These are phyloP conservation scores for Eospalax fontanierii DNA, from an alignment of 2,797 vertebrate species.

Conservation along the genomic window DNA sequence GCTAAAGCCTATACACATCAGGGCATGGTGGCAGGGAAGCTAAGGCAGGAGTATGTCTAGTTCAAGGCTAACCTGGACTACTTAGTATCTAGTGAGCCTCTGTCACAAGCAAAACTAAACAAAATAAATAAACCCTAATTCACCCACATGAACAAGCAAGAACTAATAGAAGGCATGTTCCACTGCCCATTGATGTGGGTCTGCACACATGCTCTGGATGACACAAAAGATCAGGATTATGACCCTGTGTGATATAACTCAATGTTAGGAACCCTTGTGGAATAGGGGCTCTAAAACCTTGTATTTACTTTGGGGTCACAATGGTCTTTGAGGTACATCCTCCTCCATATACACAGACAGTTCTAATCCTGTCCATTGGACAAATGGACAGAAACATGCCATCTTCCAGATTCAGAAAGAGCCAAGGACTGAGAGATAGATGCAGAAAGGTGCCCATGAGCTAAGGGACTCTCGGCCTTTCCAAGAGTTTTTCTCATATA, in stretches of 20 bases:
- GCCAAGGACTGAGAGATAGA: not conserved
- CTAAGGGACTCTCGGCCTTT: not conserved
- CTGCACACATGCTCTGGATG: accelerated
- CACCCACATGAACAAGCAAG: not conserved
- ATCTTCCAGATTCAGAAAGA: not conserved
- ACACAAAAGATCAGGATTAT: not conserved
- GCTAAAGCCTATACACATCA: not conserved
- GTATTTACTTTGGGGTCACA: not conserved
- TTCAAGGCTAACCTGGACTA: not conserved
- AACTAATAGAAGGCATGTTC: not conserved
- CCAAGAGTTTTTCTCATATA: not conserved
- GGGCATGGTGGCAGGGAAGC: no score
- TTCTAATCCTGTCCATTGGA: not conserved
- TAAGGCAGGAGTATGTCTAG: not conserved
- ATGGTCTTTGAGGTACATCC: not conserved
- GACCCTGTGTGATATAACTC: not conserved
- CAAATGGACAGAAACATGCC: not conserved
- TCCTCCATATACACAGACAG: not conserved
- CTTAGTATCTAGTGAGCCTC: not conserved
- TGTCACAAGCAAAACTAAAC: not conserved
- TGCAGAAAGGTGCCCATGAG: no score
- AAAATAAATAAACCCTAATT: not conserved
- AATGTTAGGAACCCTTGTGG: no score
- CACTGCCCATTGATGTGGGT: not conserved
- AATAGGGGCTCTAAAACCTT: not conserved